Evolutionary conservation across 2,888 invertebrate genomes (phyloP).

Genomic region (Lissonota sp.): DNA sequence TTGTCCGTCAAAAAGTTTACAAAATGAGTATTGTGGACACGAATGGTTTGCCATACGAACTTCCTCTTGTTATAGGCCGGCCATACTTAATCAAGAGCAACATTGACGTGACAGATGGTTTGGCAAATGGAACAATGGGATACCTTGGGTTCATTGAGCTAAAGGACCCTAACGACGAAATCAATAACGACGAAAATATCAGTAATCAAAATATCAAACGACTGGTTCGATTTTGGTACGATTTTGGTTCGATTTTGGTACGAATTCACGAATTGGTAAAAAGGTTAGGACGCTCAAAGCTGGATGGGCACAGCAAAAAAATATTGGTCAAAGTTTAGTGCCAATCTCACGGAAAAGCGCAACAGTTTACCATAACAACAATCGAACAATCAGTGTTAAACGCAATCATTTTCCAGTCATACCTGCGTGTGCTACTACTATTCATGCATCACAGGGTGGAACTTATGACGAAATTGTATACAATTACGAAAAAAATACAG

Average conservation of each 20-base stretch:
- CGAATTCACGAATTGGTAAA: constrained; percentile 36
- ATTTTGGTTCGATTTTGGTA: constrained; percentile 52
- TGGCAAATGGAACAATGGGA: constrained; percentile 75
- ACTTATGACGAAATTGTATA: constrained; percentile 41
- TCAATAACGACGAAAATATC: no score
- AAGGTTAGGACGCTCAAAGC: constrained; percentile 22
- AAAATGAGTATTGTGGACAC: constrained; percentile 71
- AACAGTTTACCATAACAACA: constrained; percentile 48
- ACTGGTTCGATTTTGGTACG: no score
- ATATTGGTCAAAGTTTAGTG: constrained; percentile 24
- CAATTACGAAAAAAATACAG: constrained; percentile 45
- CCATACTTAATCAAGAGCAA: constrained; percentile 73
- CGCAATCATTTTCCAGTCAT: constrained; percentile 64
- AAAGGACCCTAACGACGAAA: no score
- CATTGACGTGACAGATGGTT: constrained; percentile 76
- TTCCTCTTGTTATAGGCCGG: constrained; percentile 58
- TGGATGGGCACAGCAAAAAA: background rate
- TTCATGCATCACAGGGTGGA: constrained; percentile 53
- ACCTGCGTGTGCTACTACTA: constrained; percentile 54
- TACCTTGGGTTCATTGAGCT: constrained; percentile 66
- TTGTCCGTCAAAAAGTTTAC: constrained; percentile 53
- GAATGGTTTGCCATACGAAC: constrained; percentile 73
- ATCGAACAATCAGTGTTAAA: constrained; percentile 53
- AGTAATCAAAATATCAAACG: no score
- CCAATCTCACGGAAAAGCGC: constrained; percentile 28